Base-by-base conservation (phyloP, 2,888 invertebrate genomes). In the Cetonia aurata region DNA sequence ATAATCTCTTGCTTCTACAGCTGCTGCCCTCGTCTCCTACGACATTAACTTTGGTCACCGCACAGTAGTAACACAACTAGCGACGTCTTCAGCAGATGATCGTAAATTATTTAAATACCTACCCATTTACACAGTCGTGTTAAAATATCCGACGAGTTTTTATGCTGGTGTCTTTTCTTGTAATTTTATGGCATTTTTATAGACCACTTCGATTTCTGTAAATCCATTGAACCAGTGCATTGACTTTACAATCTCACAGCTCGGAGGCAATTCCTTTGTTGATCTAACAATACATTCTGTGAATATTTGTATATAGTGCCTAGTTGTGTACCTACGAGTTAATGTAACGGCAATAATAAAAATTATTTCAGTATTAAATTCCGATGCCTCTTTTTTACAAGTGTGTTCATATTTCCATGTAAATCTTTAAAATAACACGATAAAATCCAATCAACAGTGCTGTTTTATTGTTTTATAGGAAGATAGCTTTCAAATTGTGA, bases 51-150 rank as follows among this genome's bases (percentile, higher is more conserved):
- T 52, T 25, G 25, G 52, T 37, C 8, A 37, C 37, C 37, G 25
- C 10, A 52, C 52, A 19, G 52, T 52, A 52, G 52, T 50, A 50
- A 15, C 17, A 52, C 19, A 4, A 52, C 52, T 25, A 19, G 25
- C 12, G 25, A 52, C 19, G 12, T 25, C 52, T 52, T 19, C 8
- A 52, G 17, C 6, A 10, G 52, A 52, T 52, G 52, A 52, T 52
- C 52, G 52, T 52, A 52, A 52, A 52, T 37, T 52, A 25, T 25
- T 52, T 52, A 52, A 52, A 52, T 52, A 52, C 52, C 52, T 17
- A 52, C 52, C 52, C 15, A 52, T 52, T 52, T 52, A 19, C 52
- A 52, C 17, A 52, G 25, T 3, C 10, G 10, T 52, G 52, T 52
- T 52, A 52, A 52, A 52, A 52, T 52, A 52, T 52, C 52, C 25